Evolutionary conservation across 2,888 invertebrate species (phyloP), one percentile per base, ranked within the genome.

Genomic region (Nemoura dubitans): DNA sequence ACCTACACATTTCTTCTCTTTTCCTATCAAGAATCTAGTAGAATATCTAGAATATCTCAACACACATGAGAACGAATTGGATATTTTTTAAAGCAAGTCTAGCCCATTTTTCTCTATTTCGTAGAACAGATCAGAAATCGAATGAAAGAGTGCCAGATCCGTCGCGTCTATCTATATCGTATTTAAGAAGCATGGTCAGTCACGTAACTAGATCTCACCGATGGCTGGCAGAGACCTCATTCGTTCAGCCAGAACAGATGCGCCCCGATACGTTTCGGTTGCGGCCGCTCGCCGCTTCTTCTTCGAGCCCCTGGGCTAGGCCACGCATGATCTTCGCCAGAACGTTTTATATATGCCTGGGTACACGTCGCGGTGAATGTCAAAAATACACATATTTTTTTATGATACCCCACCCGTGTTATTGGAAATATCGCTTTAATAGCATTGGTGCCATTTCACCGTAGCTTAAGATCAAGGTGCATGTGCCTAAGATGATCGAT

Each of bases 181-280:
- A 78, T 78, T 78, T 78, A 78, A 28, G 78, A 27, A 78, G 78
- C 78, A 6, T 59, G 59, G 59, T 78, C 78, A 28, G 78, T 78
- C 78, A 78, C 78, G 78, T 78, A 78, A 78, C 78, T 78, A 78
- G 78, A 78, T 78, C 28, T 28, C 27, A 78, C 26, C 78, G 28
- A 59, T 59, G 6, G 59, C 59, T 21, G 59, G 59, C 59, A 59
- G 21, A 59, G 21, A 59, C 16, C 59, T 59, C 16, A 10, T 59
- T 59, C 59, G 78, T 78, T 78, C 27, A 78, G 10, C 27, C 78
- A 27, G 78, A 78, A 78, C 26, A 28, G 78, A 78, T 28, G 78
- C 28, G 78, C 0, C 78, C 25, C 78, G 28, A 14, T 78, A 78
- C 25, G 28, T 59, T 14, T 59, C 14, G 59, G 36, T 36, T 36